Conservation (phyloP, 2,797 vertebrate species). For the Eulemur albifrons region DNA sequence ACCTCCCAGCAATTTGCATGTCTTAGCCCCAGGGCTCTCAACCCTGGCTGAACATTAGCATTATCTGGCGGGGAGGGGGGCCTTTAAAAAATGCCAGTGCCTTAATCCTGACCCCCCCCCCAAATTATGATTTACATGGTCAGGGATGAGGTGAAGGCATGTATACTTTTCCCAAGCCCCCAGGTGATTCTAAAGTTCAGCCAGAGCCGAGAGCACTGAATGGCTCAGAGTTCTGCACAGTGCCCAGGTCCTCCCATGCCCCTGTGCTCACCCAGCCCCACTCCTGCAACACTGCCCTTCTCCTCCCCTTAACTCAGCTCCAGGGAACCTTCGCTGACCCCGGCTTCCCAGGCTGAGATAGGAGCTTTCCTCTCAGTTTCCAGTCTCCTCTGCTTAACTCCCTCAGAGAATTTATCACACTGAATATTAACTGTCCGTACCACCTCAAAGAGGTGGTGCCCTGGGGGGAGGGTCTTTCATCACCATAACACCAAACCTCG, state of each 20-base stretch:
- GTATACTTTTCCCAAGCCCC: background rate
- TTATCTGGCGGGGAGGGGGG: background rate
- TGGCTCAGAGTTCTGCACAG: background rate
- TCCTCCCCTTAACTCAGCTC: background rate
- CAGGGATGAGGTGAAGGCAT: background rate
- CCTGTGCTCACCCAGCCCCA: no score
- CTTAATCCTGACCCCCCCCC: background rate
- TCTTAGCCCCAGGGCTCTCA: background rate
- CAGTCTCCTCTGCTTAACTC: background rate
- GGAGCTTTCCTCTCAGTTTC: background rate
- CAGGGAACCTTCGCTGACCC: background rate
- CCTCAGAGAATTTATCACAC: background rate
- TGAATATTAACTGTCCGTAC: background rate
- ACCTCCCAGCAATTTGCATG: background rate
- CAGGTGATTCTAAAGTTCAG: no score
- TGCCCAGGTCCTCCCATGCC: background rate
- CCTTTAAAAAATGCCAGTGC: background rate
- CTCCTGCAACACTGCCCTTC: no score
- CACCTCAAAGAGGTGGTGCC: background rate
- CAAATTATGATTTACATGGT: background rate
- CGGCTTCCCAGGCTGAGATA: background rate
- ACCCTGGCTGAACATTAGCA: background rate
- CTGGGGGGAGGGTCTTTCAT: background rate
- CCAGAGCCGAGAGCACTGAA: background rate
- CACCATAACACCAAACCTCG: background rate